Percentiles rank a stretch among this genome's conserved stretches.
phyloP scores from a whole-genome alignment of 2,797 vertebrate genomes.

The Eulemur coronatus region DNA sequence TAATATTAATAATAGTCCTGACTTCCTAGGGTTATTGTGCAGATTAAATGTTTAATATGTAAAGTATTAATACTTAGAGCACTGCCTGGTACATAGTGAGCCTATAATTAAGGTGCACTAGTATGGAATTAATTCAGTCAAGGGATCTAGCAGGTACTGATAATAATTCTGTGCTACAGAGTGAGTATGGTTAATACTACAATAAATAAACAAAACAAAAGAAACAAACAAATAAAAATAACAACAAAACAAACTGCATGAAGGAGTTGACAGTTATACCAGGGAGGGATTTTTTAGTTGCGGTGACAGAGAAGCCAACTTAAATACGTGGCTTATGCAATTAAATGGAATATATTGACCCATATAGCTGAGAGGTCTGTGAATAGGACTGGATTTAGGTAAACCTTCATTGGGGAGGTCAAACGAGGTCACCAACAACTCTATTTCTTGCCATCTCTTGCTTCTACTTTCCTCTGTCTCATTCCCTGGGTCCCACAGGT shows the following conservation, averaged over 20 bases:
- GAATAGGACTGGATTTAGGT: background rate
- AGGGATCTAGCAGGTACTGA: background rate
- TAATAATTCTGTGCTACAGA: background rate
- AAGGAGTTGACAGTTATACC: background rate
- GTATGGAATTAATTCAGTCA: background rate
- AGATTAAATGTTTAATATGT: constrained; percentile 5
- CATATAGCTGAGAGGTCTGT: background rate
- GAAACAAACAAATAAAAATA: background rate
- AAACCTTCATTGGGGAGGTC: background rate
- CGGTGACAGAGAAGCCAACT: background rate
- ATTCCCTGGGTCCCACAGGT: background rate
- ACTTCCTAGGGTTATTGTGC: background rate
- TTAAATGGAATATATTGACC: background rate
- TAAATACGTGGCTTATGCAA: background rate
- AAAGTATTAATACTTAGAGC: background rate
- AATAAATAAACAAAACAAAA: background rate
- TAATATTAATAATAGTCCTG: background rate
- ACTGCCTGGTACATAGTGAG: background rate
- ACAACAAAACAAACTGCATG: background rate
- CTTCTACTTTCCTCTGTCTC: background rate
- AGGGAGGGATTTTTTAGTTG: background rate
- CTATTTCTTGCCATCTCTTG: background rate
- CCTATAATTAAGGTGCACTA: background rate
- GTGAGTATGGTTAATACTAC: background rate
- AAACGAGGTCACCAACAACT: background rate